Evolutionary conservation across 2,888 invertebrate genomes (phyloP), one percentile per base, ranked within the genome.

Genomic region (Lymantria monacha): DNA sequence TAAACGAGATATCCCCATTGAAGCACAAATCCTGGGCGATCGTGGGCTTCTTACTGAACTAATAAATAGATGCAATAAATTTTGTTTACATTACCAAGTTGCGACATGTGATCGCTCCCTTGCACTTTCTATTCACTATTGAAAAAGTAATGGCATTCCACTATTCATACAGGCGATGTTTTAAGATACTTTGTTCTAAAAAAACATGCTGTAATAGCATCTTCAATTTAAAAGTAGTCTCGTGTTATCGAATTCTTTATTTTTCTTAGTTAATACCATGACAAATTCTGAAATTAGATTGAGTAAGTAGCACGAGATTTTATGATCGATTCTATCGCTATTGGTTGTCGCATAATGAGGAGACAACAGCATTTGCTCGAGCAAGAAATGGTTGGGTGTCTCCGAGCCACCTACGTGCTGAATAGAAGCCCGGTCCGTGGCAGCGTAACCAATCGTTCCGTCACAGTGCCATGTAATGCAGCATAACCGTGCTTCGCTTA

Each of bases 11-110:
- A 77, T 81, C 87, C 83, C 83, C 77, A 78, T 77, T 68, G 74
- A 71, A 72, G 70, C 79, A 83, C 80, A 83, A 84, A 83, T 82
- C 82, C 82, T 77, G 65, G 69, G 60, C 76, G 71, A 77, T 70
- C 76, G 79, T 79, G 74, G 76, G 77, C 78, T 82, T 77, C 83
- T 82, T 83, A 81, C 83, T 73, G 76, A 87, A 83, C 80, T 82
- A 87, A 89, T 87, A 86, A 84, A 87, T 79, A 76, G 82, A 81
- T 72, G 79, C 83, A 81, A 86, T 87, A 85, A 85, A 87, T 87
- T 84, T 74, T 79, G 74, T 79, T 81, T 79, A 79, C 80, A 81
- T 85, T 79, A 81, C 79, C 78, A 77, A 22, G 22, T 22, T 22
- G 75, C 70, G 69, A 72, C 76, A 74, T 76, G 74, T 61, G 59